Percentiles rank a stretch among this genome's conserved stretches.
Evolutionary conservation across 2,113 vertebrate genomes (phyloP).

Genomic region (Podiceps cristatus): DNA sequence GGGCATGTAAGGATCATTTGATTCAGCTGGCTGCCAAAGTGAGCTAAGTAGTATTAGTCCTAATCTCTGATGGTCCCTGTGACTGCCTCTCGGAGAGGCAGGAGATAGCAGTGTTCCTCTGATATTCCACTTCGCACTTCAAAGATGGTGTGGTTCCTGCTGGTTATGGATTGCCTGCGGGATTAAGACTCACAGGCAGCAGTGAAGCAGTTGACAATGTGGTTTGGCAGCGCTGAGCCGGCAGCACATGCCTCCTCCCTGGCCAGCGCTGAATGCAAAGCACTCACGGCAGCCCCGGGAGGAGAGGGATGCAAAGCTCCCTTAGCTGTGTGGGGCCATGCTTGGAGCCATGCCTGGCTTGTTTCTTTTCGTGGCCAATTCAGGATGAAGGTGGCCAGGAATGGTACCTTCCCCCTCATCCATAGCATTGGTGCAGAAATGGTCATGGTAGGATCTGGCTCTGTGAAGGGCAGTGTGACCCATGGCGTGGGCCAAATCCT

Average conservation of each 20-base stretch:
- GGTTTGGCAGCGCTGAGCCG: slow-evolving; percentile 16
- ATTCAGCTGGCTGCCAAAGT: slow-evolving; percentile 12
- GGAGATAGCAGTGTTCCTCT: background rate
- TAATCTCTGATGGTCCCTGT: background rate
- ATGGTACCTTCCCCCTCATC: no score
- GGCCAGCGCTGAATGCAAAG: background rate
- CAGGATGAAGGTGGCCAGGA: background rate
- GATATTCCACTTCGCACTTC: background rate
- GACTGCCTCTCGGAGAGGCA: background rate
- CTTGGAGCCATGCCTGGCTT: background rate
- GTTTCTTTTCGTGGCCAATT: background rate
- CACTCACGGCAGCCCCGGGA: rapidly evolving
- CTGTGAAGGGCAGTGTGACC: background rate
- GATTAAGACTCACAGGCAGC: slow-evolving; percentile 24
- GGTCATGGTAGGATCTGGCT: background rate
- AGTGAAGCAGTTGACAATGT: slow-evolving; percentile 26
- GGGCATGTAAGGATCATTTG: slow-evolving; percentile 30
- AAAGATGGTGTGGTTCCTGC: background rate
- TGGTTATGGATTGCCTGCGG: background rate
- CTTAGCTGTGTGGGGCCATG: background rate
- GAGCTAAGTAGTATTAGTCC: background rate
- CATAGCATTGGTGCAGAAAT: rapidly evolving
- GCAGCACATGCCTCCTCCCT: background rate
- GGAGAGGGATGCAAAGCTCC: background rate
- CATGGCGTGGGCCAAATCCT: background rate